Conservation (phyloP, 2,888 invertebrate genomes). For the Trachelus troglodyta region DNA sequence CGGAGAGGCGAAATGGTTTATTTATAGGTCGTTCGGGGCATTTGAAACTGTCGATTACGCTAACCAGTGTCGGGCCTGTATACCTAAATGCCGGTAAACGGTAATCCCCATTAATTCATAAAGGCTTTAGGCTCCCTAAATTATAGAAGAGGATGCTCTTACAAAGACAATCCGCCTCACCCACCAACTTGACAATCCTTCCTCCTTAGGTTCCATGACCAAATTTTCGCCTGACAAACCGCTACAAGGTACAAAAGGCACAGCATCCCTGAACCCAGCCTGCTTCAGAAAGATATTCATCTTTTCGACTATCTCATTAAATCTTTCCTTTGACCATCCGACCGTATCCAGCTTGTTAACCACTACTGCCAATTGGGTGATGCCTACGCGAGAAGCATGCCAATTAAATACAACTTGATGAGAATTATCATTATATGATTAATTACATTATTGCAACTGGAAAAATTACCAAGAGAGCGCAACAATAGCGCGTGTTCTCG, state of each 20-base stretch:
- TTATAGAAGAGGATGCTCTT: neutral
- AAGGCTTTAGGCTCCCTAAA: neutral
- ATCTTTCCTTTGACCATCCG: conserved; percentile 91
- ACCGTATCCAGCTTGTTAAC: conserved; percentile 98
- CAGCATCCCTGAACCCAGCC: conserved; percentile 92
- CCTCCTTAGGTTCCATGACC: conserved; percentile 74
- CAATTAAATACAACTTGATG: no score
- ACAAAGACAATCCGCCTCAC: conserved; percentile 23
- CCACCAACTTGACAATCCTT: conserved; percentile 74
- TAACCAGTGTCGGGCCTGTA: conserved; percentile 83
- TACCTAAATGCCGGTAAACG: conserved; percentile 72
- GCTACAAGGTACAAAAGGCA: conserved; percentile 93
- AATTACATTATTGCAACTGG: neutral
- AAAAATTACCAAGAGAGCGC: conserved; percentile 73
- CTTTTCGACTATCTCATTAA: conserved; percentile 87
- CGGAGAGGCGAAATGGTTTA: conserved; percentile 90
- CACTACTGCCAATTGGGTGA: conserved; percentile 93
- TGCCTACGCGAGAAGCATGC: conserved; percentile 74
- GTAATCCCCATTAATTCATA: neutral
- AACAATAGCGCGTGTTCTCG: conserved; percentile 96
- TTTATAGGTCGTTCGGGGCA: conserved; percentile 88
- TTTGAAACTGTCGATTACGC: conserved; percentile 88
- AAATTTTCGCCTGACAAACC: conserved; percentile 97
- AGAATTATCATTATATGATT: no score
- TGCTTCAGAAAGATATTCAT: conserved; percentile 87